These are phyloP conservation scores for Trinorchestia longiramus DNA, from an alignment of 1,140 invertebrate genomes.

Conservation along the genomic window DNA sequence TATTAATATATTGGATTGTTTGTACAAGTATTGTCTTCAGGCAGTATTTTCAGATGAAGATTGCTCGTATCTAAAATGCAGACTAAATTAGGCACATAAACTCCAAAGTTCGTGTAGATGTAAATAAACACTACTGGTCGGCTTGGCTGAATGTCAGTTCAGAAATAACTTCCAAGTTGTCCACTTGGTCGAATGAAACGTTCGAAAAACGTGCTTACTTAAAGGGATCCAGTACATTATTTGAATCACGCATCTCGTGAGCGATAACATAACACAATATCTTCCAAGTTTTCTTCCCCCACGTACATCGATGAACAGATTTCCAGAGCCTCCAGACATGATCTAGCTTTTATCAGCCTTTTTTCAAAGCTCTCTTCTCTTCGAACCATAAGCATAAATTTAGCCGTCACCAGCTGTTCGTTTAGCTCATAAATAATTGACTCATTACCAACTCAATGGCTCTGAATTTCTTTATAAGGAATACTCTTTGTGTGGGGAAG, in stretches of 20 bases:
- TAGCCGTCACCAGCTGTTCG: background rate
- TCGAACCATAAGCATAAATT: background rate
- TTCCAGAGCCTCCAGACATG: background rate
- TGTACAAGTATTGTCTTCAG: background rate
- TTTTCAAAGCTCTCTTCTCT: background rate
- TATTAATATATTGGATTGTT: background rate
- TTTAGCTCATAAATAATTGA: background rate
- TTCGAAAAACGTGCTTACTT: background rate
- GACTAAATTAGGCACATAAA: background rate
- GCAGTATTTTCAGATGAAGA: background rate
- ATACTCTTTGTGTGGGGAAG: background rate
- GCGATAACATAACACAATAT: background rate
- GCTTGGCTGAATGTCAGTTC: background rate
- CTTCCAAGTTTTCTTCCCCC: background rate
- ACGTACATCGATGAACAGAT: background rate
- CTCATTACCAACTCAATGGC: background rate
- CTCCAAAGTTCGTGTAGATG: background rate
- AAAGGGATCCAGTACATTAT: background rate
- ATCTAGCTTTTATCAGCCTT: background rate
- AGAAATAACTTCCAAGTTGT: background rate
- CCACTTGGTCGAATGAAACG: background rate
- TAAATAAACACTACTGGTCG: too few species aligned
- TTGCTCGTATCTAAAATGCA: background rate
- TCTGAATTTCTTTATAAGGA: conserved; percentile 9
- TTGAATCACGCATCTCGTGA: background rate